Percentiles rank a stretch among this genome's conserved stretches.
These are phyloP conservation scores for Chaetura pelagica DNA, from an alignment of 2,113 vertebrate species.

Conservation along the genomic window DNA sequence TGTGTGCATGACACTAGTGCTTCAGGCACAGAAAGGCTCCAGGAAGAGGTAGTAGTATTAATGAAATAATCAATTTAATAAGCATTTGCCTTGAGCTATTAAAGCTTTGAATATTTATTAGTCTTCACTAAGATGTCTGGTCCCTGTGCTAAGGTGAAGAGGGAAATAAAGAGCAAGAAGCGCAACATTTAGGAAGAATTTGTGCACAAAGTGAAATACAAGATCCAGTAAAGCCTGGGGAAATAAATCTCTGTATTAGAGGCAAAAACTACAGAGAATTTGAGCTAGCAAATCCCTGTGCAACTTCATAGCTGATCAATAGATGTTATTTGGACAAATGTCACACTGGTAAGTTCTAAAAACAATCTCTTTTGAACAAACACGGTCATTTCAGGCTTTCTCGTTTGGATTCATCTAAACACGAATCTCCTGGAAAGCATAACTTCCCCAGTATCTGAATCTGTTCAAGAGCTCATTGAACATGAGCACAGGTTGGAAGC, in stretches of 20 bases:
- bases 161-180: not conserved
- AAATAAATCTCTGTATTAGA: slow-evolving; percentile 23
- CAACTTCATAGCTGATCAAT: not conserved
- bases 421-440: not conserved
- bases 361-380: not conserved
- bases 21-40: not conserved
- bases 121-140: not conserved
- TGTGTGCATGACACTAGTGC: not conserved
- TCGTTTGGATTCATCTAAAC: not conserved
- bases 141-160: not conserved
- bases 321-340: slow-evolving; percentile 15
- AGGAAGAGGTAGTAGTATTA: not conserved
- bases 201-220: not conserved
- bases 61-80: not conserved
- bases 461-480: not conserved
- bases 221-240: not conserved
- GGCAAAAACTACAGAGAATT: not conserved
- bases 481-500: not conserved
- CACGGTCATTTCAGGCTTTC: not conserved
- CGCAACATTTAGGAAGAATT: not conserved
- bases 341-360: not conserved
- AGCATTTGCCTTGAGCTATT: not conserved
- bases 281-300: slow-evolving; percentile 2
- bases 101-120: not conserved
- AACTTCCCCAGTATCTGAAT: not conserved